Conservation (phyloP, 2,797 vertebrate species). For the Echiichthys vipera region DNA sequence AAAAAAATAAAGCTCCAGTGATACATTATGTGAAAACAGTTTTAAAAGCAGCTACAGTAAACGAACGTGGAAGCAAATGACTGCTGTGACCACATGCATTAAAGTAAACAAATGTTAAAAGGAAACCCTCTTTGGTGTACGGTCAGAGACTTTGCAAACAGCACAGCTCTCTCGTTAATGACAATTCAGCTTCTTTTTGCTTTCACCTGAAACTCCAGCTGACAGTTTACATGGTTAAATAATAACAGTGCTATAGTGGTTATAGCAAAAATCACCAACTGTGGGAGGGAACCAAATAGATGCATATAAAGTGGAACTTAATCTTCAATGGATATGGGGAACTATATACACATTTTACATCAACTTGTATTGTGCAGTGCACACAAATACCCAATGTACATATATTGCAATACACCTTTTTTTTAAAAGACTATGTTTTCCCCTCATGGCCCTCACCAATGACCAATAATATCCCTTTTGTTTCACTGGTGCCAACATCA, state of each 20-base stretch:
- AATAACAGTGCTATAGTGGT: slow-evolving; percentile 25
- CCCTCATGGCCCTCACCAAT: slow-evolving; percentile 9
- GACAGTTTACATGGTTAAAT: slow-evolving; percentile 38
- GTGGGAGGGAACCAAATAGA: slow-evolving; percentile 33
- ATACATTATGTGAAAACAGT: slow-evolving; percentile 52
- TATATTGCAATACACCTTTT: slow-evolving; percentile 65
- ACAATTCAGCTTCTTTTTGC: slow-evolving; percentile 9
- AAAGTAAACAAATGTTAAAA: slow-evolving; percentile 37
- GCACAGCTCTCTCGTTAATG: not conserved
- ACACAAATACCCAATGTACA: slow-evolving; percentile 64
- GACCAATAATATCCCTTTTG: slow-evolving; percentile 50
- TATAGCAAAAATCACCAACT: slow-evolving; percentile 41
- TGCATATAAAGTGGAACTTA: slow-evolving; percentile 19
- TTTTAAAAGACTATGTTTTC: slow-evolving; percentile 39
- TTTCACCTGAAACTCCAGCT: slow-evolving; percentile 35
- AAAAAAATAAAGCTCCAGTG: slow-evolving; percentile 76
- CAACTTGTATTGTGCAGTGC: slow-evolving; percentile 52
- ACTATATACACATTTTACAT: slow-evolving; percentile 54
- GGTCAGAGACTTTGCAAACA: slow-evolving; percentile 34
- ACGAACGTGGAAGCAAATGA: slow-evolving; percentile 45
- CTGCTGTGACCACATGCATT: slow-evolving; percentile 40
- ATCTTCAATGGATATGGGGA: slow-evolving; percentile 28
- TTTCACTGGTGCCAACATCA: slow-evolving; percentile 28
- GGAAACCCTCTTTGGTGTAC: slow-evolving; percentile 65
- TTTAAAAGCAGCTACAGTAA: slow-evolving; percentile 63